Percentiles rank a stretch among this genome's conserved stretches.
Conservation (phyloP, 2,797 vertebrate species). For the Australoheros facetus region DNA sequence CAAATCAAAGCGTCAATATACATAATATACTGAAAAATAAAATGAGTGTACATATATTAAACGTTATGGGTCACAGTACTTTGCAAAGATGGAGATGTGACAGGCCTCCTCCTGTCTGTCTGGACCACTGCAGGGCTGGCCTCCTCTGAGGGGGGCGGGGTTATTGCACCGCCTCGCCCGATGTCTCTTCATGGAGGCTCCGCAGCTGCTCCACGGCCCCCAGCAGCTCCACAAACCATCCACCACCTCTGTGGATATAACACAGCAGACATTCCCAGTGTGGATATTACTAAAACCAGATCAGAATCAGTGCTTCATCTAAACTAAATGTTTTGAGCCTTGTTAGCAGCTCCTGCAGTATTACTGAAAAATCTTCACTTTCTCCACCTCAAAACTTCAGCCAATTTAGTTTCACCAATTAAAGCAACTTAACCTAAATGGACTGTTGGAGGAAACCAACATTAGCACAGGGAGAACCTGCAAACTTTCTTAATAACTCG, state of each 20-base stretch:
- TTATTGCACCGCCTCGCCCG: constrained; percentile 87
- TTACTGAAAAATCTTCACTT: neutral
- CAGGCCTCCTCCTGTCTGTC: constrained; percentile 81
- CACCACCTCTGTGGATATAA: constrained; percentile 76
- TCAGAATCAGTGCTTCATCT: neutral
- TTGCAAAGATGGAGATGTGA: constrained; percentile 84
- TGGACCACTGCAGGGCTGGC: constrained; percentile 81
- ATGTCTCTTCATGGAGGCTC: constrained; percentile 76
- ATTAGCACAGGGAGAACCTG: no score
- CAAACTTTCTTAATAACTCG: no score
- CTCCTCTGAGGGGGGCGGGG: constrained; percentile 81
- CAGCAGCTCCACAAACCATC: constrained; percentile 94
- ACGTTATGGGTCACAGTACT: constrained; percentile 53
- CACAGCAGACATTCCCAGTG: neutral
- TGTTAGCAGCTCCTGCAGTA: neutral
- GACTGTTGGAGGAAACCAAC: no score
- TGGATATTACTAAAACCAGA: neutral
- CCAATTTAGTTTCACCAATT: no score
- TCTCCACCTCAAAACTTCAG: no score
- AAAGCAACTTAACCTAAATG: no score
- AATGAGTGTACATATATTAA: neutral
- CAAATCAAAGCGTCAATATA: neutral
- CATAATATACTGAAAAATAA: neutral
- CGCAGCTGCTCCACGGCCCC: constrained; percentile 87
- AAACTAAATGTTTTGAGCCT: neutral